Evolutionary conservation across 2,888 invertebrate species (phyloP).

Genomic region (Galerucella calmariensis): DNA sequence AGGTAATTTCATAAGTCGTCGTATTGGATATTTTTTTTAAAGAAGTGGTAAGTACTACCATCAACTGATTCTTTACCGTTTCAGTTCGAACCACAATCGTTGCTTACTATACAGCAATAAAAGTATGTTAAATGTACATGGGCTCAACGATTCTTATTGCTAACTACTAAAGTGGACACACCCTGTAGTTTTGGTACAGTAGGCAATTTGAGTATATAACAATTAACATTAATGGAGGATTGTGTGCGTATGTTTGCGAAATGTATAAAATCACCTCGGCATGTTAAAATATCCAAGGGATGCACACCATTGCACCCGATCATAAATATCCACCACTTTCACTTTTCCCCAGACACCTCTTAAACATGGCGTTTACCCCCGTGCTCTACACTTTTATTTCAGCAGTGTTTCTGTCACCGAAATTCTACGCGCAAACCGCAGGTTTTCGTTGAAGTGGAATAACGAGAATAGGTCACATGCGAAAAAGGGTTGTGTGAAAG

Average conservation of each 20-base stretch:
- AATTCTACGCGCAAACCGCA: conserved; percentile 1
- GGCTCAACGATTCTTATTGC: too few species aligned
- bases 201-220: conserved; percentile 48
- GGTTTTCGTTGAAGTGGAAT: conserved; percentile 14
- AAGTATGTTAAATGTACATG: too few species aligned
- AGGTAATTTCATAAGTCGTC: too few species aligned
- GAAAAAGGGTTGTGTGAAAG: not conserved
- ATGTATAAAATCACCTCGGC: conserved; percentile 53
- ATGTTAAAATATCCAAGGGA: conserved; percentile 44
- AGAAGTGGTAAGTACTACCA: too few species aligned
- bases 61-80: too few species aligned
- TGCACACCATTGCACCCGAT: conserved; percentile 45
- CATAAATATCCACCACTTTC: conserved; percentile 44
- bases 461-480: conserved; percentile 7
- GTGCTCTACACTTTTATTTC: conserved; percentile 34
- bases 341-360: conserved; percentile 44
- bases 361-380: conserved; percentile 33
- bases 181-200: conserved; percentile 6
- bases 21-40: too few species aligned
- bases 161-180: not conserved
- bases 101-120: too few species aligned
- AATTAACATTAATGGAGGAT: conserved; percentile 47
- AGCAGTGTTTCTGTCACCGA: conserved; percentile 30
- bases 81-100: too few species aligned
- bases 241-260: conserved; percentile 44